Percentiles rank a stretch among this genome's conserved stretches.
phyloP scores from a whole-genome alignment of 1,140 invertebrate genomes.

The Calliphora vicina region DNA sequence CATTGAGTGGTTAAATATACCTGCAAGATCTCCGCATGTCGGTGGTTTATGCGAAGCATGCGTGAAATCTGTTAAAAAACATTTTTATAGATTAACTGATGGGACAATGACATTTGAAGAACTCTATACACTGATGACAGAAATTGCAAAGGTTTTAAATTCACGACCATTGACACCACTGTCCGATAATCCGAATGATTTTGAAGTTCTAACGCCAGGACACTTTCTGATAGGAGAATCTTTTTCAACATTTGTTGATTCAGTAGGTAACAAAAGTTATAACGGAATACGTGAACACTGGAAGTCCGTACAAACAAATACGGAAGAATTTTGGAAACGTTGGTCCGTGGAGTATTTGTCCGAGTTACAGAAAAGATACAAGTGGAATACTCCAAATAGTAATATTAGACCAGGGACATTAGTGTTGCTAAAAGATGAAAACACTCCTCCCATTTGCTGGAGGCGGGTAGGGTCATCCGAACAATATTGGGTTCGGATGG shows the following conservation, averaged over 20 bases:
- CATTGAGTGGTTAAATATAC: slow-evolving; percentile 22
- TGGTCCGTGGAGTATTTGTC: slow-evolving; percentile 7
- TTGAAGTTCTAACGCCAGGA: slow-evolving; percentile 8
- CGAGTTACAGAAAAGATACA: slow-evolving; percentile 12
- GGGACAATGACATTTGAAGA: slow-evolving; percentile 31
- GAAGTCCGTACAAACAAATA: slow-evolving; percentile 12
- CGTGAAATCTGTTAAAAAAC: slow-evolving; percentile 29
- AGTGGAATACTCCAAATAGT: too few species aligned
- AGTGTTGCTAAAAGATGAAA: slow-evolving; percentile 12
- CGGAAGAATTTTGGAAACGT: not conserved
- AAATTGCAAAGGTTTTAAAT: slow-evolving; percentile 24
- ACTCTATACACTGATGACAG: not conserved
- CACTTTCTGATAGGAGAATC: slow-evolving; percentile 23
- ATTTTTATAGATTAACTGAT: too few species aligned
- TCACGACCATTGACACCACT: slow-evolving; percentile 21
- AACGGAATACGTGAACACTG: not conserved
- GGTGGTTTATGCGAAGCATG: slow-evolving; percentile 35
- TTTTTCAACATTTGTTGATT: not conserved
- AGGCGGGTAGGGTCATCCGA: too few species aligned
- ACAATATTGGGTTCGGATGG: too few species aligned
- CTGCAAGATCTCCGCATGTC: slow-evolving; percentile 14
- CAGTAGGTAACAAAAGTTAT: not conserved
- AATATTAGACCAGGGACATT: too few species aligned
- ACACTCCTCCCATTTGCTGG: not conserved
- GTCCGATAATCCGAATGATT: slow-evolving; percentile 21